Percentiles rank a stretch among this genome's conserved stretches.
These are phyloP conservation scores for Distichodus sexfasciatus DNA, from an alignment of 2,797 vertebrate species.

Conservation along the genomic window DNA sequence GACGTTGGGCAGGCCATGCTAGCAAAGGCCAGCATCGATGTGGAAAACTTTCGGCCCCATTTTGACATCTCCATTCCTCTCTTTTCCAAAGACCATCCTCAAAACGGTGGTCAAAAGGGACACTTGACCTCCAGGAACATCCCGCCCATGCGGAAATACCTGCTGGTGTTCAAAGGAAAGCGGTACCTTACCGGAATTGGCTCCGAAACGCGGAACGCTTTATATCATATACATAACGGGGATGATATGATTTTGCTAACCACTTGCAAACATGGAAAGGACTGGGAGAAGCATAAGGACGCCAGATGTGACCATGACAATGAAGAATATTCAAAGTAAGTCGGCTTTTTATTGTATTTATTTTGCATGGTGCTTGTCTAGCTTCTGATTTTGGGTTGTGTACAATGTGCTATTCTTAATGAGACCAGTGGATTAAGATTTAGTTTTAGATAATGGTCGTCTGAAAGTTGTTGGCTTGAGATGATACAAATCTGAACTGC, in stretches of 20 bases:
- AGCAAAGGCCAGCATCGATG: slow-evolving; percentile 77
- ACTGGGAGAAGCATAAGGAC: slow-evolving; percentile 83
- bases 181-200: slow-evolving; percentile 82
- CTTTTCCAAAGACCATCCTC: slow-evolving; percentile 79
- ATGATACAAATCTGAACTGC: too few relatives aligned
- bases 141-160: slow-evolving; percentile 74
- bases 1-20: slow-evolving; percentile 80
- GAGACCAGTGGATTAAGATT: too few relatives aligned
- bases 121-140: slow-evolving; percentile 66
- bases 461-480: too few relatives aligned
- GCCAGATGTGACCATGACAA: slow-evolving; percentile 75
- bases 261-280: slow-evolving; percentile 81
- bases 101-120: slow-evolving; percentile 68
- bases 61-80: slow-evolving; percentile 81
- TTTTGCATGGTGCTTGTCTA: slow-evolving; percentile 9
- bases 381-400: too few relatives aligned
- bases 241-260: slow-evolving; percentile 79
- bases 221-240: slow-evolving; percentile 80
- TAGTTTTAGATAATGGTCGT: too few relatives aligned
- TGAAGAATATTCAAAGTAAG: slow-evolving; percentile 82
- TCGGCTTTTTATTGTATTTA: slow-evolving; percentile 10
- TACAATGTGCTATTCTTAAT: too few relatives aligned
- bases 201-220: slow-evolving; percentile 81
- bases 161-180: slow-evolving; percentile 82
- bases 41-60: slow-evolving; percentile 74